These are phyloP conservation scores for Gymnorhina tibicen DNA, from an alignment of 2,113 vertebrate species.

Conservation along the genomic window DNA sequence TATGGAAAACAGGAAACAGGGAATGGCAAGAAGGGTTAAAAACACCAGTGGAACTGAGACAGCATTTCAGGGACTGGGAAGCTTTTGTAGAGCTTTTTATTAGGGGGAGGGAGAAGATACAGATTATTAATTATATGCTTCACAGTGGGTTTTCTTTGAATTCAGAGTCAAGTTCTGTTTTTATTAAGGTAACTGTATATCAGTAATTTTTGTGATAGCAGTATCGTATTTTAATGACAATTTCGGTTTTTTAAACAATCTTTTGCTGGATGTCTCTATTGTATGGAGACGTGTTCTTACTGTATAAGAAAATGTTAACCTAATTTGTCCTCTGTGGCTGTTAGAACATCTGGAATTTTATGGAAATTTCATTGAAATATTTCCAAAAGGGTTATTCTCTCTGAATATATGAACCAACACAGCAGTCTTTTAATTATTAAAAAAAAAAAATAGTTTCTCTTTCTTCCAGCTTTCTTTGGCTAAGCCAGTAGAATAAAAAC, in stretches of 20 bases:
- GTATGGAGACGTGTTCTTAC: neutral
- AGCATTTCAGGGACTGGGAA: neutral
- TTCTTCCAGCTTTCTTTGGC: neutral
- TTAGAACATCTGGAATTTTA: slow-evolving; percentile 2
- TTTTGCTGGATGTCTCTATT: neutral
- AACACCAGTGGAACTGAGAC: neutral
- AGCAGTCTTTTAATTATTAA: neutral
- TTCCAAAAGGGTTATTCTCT: neutral
- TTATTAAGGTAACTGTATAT: neutral
- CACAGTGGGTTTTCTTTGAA: neutral
- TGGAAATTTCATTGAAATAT: neutral
- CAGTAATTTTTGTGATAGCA: slow-evolving; percentile 14
- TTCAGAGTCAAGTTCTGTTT: neutral
- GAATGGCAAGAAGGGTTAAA: neutral
- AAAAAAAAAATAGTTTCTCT: neutral
- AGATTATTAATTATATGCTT: neutral
- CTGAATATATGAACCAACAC: neutral
- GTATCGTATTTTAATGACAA: neutral
- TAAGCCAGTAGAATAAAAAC: neutral
- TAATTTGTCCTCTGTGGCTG: neutral
- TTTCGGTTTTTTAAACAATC: neutral
- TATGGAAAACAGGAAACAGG: neutral
- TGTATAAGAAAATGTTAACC: neutral
- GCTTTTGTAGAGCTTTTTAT: neutral
- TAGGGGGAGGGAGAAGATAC: neutral